Evolutionary conservation across 2,113 vertebrate species (phyloP).

Genomic region (Leucosticte australis): DNA sequence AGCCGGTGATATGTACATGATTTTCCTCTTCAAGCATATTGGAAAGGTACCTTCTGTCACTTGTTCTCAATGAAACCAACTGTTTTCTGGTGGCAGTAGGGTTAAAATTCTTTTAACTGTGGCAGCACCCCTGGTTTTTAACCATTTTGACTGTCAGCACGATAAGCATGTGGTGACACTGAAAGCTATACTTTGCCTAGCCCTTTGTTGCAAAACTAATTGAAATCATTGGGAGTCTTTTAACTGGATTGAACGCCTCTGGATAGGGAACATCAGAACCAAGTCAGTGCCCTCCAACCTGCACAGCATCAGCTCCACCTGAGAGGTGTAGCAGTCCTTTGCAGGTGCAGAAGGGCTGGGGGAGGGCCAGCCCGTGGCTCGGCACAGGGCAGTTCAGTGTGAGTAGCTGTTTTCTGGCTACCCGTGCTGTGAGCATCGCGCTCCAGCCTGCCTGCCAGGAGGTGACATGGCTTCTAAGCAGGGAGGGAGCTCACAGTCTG

Average conservation of each 20-base stretch:
- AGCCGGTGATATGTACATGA: neutral
- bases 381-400: neutral
- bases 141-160: neutral
- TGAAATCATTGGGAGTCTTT: neutral
- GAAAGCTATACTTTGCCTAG: neutral
- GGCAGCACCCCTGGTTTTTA: neutral
- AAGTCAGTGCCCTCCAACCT: neutral
- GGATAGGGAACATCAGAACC: neutral
- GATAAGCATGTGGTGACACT: neutral
- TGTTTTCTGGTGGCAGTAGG: neutral
- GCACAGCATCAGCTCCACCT: rapidly evolving
- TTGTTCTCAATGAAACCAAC: neutral
- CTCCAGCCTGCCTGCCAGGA: neutral
- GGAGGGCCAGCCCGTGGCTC: neutral
- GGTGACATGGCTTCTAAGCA: neutral
- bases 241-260: neutral
- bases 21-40: neutral
- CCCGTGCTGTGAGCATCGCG: neutral
- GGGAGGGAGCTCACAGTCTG: neutral
- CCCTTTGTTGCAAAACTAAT: neutral
- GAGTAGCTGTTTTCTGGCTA: neutral
- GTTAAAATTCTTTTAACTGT: neutral
- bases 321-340: neutral
- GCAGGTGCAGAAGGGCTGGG: neutral
- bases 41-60: neutral